Percentiles rank a stretch among this genome's conserved stretches.
Conservation (phyloP, 2,888 invertebrate genomes). For the Sclerodermus sp. region DNA sequence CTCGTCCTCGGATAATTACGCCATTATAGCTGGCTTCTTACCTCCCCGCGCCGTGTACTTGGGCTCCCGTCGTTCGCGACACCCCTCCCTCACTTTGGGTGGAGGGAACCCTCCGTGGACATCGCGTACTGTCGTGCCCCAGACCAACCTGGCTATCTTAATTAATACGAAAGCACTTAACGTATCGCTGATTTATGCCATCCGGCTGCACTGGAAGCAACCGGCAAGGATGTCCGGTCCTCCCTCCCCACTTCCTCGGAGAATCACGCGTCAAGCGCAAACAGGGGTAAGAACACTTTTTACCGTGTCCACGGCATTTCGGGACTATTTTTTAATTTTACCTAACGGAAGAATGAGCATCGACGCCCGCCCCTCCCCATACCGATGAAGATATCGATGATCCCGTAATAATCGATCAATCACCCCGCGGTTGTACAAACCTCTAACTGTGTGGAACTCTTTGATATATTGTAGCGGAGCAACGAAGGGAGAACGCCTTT, state of each 20-base stretch:
- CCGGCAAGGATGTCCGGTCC: constrained; percentile 8
- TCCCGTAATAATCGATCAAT: no score
- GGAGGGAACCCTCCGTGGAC: constrained; percentile 4
- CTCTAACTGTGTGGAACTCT: not conserved
- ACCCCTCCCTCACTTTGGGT: constrained; percentile 1
- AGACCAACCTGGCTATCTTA: constrained; percentile 34
- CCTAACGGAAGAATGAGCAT: no score
- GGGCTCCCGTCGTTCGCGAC: constrained; percentile 2
- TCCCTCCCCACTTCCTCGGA: not conserved
- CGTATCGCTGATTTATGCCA: constrained; percentile 40
- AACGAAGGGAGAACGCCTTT: not conserved
- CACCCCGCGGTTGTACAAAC: no score
- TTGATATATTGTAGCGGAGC: not conserved
- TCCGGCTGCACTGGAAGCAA: constrained; percentile 30
- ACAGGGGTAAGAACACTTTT: no score
- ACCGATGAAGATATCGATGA: no score
- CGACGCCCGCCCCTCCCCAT: no score
- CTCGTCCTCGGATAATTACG: constrained; percentile 53
- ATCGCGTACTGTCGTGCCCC: constrained; percentile 26
- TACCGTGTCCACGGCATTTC: no score
- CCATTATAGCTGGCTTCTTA: constrained; percentile 43
- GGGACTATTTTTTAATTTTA: no score
- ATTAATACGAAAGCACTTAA: constrained; percentile 45
- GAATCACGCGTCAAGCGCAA: no score
- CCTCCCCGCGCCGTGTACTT: constrained; percentile 11